A percentile compares a stretch with the other conserved stretches of the same genome.
phyloP scores from a whole-genome alignment of 1,140 invertebrate genomes.

The Penaeus chinensis region DNA sequence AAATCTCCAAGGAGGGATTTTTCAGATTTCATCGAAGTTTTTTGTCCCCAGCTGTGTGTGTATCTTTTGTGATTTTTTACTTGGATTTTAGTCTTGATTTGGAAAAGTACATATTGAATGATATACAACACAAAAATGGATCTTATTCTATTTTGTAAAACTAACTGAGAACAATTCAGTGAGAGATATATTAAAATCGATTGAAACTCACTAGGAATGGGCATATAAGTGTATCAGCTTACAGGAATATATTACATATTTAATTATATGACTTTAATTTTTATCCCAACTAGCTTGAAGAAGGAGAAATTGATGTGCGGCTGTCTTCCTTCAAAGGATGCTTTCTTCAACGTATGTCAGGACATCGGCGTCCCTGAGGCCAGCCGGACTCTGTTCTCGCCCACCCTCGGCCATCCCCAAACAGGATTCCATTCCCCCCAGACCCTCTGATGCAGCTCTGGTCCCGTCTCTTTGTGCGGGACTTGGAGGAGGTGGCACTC shows the following conservation, averaged over 20 bases:
- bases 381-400: slow-evolving; percentile 25
- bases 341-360: slow-evolving; percentile 51
- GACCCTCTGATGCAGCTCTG: slow-evolving; percentile 46
- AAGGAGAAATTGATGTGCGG: slow-evolving; percentile 52
- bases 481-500: slow-evolving; percentile 51
- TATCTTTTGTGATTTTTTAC: too few species aligned
- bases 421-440: slow-evolving; percentile 5
- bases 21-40: too few species aligned
- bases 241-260: neutral
- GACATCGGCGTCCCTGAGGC: slow-evolving; percentile 46
- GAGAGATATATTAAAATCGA: too few species aligned
- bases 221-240: too few species aligned
- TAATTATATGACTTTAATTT: neutral
- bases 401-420: slow-evolving; percentile 30
- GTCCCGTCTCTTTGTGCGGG: slow-evolving; percentile 34
- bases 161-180: too few species aligned
- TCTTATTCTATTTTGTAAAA: too few species aligned
- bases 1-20: too few species aligned
- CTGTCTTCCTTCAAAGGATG: slow-evolving; percentile 55
- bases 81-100: too few species aligned
- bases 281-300: slow-evolving; percentile 35
- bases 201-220: too few species aligned
- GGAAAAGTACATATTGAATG: too few species aligned
- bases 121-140: too few species aligned
- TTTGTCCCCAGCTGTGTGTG: too few species aligned